Base-by-base conservation (phyloP, 2,888 invertebrate genomes). In the Platycheirus albimanus region DNA sequence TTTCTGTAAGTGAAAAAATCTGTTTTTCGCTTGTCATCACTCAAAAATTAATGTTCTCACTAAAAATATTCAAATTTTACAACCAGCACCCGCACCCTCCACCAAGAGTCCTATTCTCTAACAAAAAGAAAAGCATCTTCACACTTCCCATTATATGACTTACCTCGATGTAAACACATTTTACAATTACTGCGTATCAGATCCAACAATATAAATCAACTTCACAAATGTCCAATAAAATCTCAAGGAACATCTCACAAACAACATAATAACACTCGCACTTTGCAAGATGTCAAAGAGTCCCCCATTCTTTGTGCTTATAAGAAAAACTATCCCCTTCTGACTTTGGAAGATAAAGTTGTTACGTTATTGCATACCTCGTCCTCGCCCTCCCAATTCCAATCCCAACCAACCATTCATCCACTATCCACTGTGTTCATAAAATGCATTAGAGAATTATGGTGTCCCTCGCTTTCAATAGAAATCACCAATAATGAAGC, bases 221-320 rank as follows among this genome's bases (percentile, higher is more conserved):
- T 51, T 20, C 20, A 20, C 19, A 69, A 72, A 64, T 69, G 51
- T 43, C 63, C 58, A 69, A 78, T 69, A 69, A 78, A 69, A 72
- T 64, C 56, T 30, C 56, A 19, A 58, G 45, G 69, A 74, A 78
- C 78, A 78, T 58, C 45, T 28, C 66, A 78, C 78, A 72, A 78
- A 83, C 83, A 83, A 64, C 67, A 63, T 63, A 78, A 78, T 78
- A 74, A 74, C 63, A 38, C 78, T 49, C 33, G 51, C 70, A 72
- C 72, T 71, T 67, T 72, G 61, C 77, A 15, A 30, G 30, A 33
- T 83, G 76, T 76, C 76, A 81, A 76, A 41, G 13, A 58, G 28
- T 41, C 52, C 24, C 41, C 1, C 36, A 20, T 66, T 61, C 67
- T 19, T 56, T 56, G 63, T 61, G 45, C 17, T 8, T 41, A 5